These are phyloP conservation scores for Calliopum simillimum DNA, from an alignment of 2,888 invertebrate species.

Conservation along the genomic window DNA sequence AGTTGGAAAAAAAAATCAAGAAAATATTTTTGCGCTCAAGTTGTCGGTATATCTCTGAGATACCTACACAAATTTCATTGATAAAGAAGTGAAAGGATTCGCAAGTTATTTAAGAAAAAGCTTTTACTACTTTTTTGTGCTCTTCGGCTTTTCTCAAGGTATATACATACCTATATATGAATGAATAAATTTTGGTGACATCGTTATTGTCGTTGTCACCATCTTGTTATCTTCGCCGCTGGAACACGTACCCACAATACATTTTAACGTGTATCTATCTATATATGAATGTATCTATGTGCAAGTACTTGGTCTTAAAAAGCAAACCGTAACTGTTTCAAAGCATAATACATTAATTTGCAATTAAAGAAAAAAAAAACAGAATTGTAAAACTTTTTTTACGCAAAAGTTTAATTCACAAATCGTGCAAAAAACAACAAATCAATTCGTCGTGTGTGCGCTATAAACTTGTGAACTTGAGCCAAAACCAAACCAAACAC, in stretches of 20 bases:
- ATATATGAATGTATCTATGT: background rate
- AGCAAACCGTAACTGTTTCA: too few species aligned
- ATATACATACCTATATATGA: background rate
- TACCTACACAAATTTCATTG: conserved; percentile 11
- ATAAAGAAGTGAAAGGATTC: conserved; percentile 42
- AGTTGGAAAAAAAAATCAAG: background rate
- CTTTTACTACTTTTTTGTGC: background rate
- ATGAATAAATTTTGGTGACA: conserved; percentile 13
- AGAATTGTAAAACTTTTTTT: too few species aligned
- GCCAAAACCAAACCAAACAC: conserved; percentile 27
- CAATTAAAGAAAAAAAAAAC: too few species aligned
- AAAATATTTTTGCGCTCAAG: background rate
- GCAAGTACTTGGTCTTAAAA: background rate
- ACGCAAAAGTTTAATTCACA: background rate
- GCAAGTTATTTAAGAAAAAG: background rate
- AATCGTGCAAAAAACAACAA: conserved; percentile 30
- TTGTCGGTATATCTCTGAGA: background rate
- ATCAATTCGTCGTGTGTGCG: conserved; percentile 13
- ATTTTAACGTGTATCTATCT: conserved; percentile 9
- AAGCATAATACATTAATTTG: too few species aligned
- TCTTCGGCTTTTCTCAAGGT: background rate
- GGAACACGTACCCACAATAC: conserved; percentile 14
- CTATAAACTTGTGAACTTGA: too few species aligned
- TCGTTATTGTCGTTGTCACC: background rate
- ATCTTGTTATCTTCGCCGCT: too few species aligned